These are phyloP conservation scores for Phymastichus coffea DNA, from an alignment of 1,140 invertebrate species.

Conservation along the genomic window DNA sequence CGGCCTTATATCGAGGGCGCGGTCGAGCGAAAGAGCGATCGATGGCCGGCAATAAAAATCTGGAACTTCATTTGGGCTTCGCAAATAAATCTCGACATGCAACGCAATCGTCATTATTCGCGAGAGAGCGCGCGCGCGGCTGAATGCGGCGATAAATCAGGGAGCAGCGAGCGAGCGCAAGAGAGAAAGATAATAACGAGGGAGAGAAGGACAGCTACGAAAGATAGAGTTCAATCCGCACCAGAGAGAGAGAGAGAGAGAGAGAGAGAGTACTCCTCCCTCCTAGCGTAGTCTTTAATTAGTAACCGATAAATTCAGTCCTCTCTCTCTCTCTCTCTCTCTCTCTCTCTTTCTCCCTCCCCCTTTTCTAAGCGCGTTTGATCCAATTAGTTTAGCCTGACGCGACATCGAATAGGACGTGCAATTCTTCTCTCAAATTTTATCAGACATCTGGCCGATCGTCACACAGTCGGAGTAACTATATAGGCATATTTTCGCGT, in stretches of 20 bases:
- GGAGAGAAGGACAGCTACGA: neutral
- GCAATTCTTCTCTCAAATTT: too few relatives aligned
- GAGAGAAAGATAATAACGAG: slow-evolving; percentile 8
- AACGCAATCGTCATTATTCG: slow-evolving; percentile 27
- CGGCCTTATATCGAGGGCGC: too few relatives aligned
- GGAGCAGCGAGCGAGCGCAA: neutral
- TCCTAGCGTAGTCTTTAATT: slow-evolving; percentile 45
- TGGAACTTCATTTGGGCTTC: neutral
- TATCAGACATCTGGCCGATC: too few relatives aligned
- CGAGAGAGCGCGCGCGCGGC: neutral
- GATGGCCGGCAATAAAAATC: too few relatives aligned
- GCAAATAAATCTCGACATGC: slow-evolving; percentile 9
- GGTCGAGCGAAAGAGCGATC: too few relatives aligned
- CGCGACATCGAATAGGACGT: too few relatives aligned
- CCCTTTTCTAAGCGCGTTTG: slow-evolving; percentile 2
- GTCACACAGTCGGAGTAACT: neutral
- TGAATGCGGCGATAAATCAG: slow-evolving; percentile 23
- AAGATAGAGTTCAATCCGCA: neutral
- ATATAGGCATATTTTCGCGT: slow-evolving; percentile 9
- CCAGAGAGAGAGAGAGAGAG: neutral
- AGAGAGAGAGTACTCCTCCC: slow-evolving; percentile 39
- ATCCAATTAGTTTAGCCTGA: slow-evolving; percentile 15
- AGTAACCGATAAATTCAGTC: slow-evolving; percentile 46
- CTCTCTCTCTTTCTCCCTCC: slow-evolving; percentile 9
- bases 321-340: slow-evolving; percentile 3